These are phyloP conservation scores for Caloenas nicobarica DNA, from an alignment of 2,113 vertebrate species.

Conservation along the genomic window DNA sequence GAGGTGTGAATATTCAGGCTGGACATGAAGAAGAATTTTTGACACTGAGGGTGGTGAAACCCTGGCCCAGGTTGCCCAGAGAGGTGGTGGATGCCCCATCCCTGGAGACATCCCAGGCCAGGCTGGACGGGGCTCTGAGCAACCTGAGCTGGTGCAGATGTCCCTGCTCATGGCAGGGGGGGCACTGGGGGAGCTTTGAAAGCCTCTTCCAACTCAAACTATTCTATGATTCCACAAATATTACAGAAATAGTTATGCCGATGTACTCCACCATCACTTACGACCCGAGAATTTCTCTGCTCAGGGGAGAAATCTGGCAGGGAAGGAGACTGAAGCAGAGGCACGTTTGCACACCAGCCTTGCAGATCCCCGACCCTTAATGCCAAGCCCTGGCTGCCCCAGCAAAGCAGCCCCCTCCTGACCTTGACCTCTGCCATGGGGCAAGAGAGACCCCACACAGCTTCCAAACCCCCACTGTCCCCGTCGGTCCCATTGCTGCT, in stretches of 20 bases:
- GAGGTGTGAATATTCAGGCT: background rate
- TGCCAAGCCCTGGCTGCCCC: background rate
- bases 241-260: background rate
- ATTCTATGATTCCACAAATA: no score
- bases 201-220: no score
- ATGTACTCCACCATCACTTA: background rate
- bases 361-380: background rate
- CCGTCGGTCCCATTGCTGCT: rapidly evolving
- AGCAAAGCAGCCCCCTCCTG: background rate
- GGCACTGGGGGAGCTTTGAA: no score
- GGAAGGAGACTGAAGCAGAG: background rate
- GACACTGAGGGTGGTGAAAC: no score
- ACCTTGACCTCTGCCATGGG: background rate
- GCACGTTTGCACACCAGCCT: background rate
- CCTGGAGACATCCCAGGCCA: no score
- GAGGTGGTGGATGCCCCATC: no score
- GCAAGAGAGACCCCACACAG: background rate
- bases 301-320: background rate
- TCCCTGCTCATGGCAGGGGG: no score
- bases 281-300: rapidly evolving
- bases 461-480: background rate
- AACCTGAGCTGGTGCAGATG: no score
- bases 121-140: no score
- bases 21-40: no score
- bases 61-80: no score